Evolutionary conservation across 2,113 vertebrate genomes (phyloP), one percentile per base, ranked within the genome.

Genomic region (Sebastes fasciatus): DNA sequence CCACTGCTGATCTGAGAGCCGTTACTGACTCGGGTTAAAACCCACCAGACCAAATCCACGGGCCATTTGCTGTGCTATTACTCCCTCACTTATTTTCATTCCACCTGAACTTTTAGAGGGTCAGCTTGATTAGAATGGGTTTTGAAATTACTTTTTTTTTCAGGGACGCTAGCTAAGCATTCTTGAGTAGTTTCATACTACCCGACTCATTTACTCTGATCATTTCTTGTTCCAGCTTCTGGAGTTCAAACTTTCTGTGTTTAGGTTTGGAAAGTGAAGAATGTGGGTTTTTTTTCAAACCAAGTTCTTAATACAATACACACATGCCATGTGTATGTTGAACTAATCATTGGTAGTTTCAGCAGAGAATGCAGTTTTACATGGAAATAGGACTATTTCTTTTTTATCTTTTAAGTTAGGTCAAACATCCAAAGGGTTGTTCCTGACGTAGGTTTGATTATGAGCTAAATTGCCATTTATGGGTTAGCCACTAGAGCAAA

Each of bases 81-180:
- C 34, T 67, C 23, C 21, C 45, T 74, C 49, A 6, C 45, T 67
- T 79, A 46, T 52, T 86, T 66, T 66, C 45, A 65, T 60, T 82
- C 67, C 75, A 83, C 49, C 17, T 85, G 69, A 84, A 85, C 69
- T 75, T 64, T 57, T 12, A 57, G 52, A 45, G 14, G 87, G 73
- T 72, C 78, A 66, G 7, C 45, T 83, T 79, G 8, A 87, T 86
- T 71, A 68, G 42, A 72, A 49, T 7, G 42, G 61, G 12, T 68
- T 74, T 78, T 60, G 19, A 71, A 80, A 71, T 66, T 0, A 67
- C 42, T 71, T 82, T 75, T 72, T 49, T 19, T 34, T 34, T 34
- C 34, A 34, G 16, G 51, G 34, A 55, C 12, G 13, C 42, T 58
- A 54, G 40, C 40, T 55, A 43, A 81, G 62, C 68, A 76, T 74